Evolutionary conservation across 1,140 invertebrate genomes (phyloP), one percentile per base, ranked within the genome.

Genomic region (Zaprionus nigranus): DNA sequence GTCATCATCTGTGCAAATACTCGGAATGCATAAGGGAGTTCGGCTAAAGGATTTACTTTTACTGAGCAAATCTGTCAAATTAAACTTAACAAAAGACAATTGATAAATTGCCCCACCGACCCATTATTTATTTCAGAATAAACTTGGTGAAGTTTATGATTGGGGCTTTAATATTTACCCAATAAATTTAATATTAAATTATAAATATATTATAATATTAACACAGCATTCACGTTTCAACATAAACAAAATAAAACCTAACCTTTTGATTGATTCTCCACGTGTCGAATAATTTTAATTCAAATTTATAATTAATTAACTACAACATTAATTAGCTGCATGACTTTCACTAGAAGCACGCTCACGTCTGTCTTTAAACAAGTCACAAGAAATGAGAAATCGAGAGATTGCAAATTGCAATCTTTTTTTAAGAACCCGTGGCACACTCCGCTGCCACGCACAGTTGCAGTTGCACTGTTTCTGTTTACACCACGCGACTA

Each of bases 381-480:
- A 66, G 34, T 24, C 61, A 69, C 76, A 46, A 62, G 24, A 70
- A 65, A 64, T 70, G 68, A 70, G 70, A 20, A 46, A 24, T 36
- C 40, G 59, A 17, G 40, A 46, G 51, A 58, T 38, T 79, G 62
- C 66, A 85, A 30, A n/a, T n/a, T n/a, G n/a, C n/a, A n/a, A n/a
- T 34, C 30, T 22, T 1, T 51, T 43, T 17, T 28, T 2, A 22
- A 34, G 51, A 36, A 49, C 58, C 61, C 58, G 62, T 24, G 13
- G 51, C 57, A 58, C 68, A 75, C 51, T 65, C 64, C 65, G 62
- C 51, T 40, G 65, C 53, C 81, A 56, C 56, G 64, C 57, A 75
- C 78, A 78, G 78, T 88, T 87, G 84, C 84, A 87, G 74, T 88
- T 87, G 84, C 84, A 87, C 84, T 87, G 75, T 79, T 67, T 68